Percentiles rank a stretch among this genome's conserved stretches.
Conservation (phyloP, 2,888 invertebrate species). For the Pterobdella sp. region DNA sequence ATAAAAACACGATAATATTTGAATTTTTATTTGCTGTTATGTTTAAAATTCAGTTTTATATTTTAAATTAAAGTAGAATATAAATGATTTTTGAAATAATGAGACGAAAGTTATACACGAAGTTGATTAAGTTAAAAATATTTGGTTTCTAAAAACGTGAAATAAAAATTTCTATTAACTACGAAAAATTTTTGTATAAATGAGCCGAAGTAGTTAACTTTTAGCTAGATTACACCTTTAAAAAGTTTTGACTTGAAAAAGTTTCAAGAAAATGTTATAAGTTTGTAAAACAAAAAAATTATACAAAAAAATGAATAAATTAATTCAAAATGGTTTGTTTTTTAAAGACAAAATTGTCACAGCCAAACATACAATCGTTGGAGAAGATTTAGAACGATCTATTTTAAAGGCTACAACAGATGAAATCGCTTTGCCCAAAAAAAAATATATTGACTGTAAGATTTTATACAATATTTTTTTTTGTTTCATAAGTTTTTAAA, state of each 20-base stretch:
- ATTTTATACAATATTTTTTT: constrained; percentile 44
- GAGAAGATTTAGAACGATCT: constrained; percentile 95
- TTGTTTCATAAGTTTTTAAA: background rate
- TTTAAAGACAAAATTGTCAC: constrained; percentile 94
- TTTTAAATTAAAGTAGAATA: too few species aligned
- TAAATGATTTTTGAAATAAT: too few species aligned
- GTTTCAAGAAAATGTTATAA: background rate
- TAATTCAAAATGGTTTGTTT: constrained; percentile 67
- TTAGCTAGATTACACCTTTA: background rate
- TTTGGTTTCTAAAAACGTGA: too few species aligned
- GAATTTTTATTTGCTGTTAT: too few species aligned
- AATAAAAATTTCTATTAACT: too few species aligned
- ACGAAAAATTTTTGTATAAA: too few species aligned
- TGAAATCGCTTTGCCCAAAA: constrained; percentile 98
- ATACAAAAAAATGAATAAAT: constrained; percentile 21
- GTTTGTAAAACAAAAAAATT: background rate
- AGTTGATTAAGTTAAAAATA: too few species aligned
- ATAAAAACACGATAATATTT: too few species aligned
- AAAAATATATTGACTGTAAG: constrained; percentile 99
- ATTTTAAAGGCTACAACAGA: constrained; percentile 99
- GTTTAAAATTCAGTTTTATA: too few species aligned
- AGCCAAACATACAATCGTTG: constrained; percentile 95
- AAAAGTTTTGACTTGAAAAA: background rate
- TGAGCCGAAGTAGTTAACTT: background rate
- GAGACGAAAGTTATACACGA: too few species aligned